Percentiles rank a stretch among this genome's conserved stretches.
Evolutionary conservation across 2,888 invertebrate species (phyloP).

Genomic region (Drosophila monieri): DNA sequence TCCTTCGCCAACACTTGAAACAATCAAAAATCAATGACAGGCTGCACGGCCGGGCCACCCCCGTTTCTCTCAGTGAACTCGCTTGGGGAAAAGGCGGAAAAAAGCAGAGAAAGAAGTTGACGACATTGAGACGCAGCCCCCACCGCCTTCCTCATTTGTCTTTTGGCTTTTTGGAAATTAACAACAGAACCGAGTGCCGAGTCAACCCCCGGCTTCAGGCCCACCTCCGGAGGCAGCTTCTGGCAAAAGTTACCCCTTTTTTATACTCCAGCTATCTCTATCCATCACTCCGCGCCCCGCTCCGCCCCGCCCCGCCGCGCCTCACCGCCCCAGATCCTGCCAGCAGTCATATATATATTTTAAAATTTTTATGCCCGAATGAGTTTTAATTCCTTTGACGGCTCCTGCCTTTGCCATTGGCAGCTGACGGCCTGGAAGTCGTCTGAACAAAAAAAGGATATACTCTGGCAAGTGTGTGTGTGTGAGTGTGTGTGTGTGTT

Average conservation of each 20-base stretch:
- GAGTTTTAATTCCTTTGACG: slow-evolving; percentile 84
- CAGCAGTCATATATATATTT: slow-evolving; percentile 72
- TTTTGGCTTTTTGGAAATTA: slow-evolving; percentile 77
- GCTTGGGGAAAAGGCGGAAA: slow-evolving; percentile 8
- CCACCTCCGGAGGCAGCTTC: background rate
- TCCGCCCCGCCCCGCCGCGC: slow-evolving; percentile 24
- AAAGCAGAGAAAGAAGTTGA: slow-evolving; percentile 30
- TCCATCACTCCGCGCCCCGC: slow-evolving; percentile 41
- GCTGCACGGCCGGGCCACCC: background rate
- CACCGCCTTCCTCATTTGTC: slow-evolving; percentile 72
- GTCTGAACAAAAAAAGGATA: slow-evolving; percentile 37
- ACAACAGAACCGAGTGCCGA: slow-evolving; percentile 56
- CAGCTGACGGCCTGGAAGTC: slow-evolving; percentile 75
- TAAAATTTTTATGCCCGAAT: slow-evolving; percentile 84
- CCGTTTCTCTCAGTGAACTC: slow-evolving; percentile 12
- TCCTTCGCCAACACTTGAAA: slow-evolving; percentile 68
- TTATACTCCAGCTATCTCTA: slow-evolving; percentile 40
- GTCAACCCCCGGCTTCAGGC: slow-evolving; percentile 21
- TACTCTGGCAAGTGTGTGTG: slow-evolving; percentile 21
- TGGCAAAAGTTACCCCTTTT: slow-evolving; percentile 75
- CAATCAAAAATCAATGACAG: slow-evolving; percentile 78
- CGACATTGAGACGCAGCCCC: slow-evolving; percentile 62
- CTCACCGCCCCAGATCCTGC: background rate
- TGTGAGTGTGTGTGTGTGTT: slow-evolving; percentile 16
- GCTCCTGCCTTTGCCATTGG: slow-evolving; percentile 70